A percentile compares a stretch with the other conserved stretches of the same genome.
Evolutionary conservation across 2,113 vertebrate species (phyloP).

Genomic region (Mirounga angustirostris): DNA sequence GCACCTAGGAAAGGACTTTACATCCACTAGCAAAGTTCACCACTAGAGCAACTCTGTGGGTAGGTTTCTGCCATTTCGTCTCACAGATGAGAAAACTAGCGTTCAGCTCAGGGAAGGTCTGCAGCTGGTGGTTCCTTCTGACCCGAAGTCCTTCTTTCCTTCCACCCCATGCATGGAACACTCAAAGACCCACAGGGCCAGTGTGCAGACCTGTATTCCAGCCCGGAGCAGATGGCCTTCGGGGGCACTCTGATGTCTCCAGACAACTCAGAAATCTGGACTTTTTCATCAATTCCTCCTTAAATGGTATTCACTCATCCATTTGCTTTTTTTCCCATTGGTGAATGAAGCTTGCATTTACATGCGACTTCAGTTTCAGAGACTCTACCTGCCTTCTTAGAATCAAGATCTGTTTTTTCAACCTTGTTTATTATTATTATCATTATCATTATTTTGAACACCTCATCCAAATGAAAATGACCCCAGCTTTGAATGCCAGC

Average conservation of each 20-base stretch:
- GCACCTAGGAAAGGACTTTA: background rate
- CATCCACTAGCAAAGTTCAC: rapidly evolving
- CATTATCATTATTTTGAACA: background rate
- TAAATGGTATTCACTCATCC: too few relatives aligned
- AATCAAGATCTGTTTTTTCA: background rate
- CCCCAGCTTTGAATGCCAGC: background rate
- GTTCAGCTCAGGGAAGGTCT: background rate
- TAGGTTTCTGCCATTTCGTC: background rate
- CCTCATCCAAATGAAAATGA: background rate
- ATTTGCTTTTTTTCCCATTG: too few relatives aligned
- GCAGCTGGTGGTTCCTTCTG: background rate
- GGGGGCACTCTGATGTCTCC: background rate
- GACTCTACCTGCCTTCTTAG: background rate
- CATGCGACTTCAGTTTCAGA: background rate
- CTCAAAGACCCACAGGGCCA: rapidly evolving
- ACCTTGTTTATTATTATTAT: background rate
- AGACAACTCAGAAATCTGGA: background rate
- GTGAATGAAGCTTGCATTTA: rapidly evolving
- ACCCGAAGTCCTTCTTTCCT: background rate
- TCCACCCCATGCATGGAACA: rapidly evolving
- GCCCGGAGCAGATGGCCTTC: background rate
- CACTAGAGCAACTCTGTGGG: rapidly evolving
- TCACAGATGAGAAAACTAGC: background rate
- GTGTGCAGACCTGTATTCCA: background rate
- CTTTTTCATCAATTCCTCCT: background rate